These are phyloP conservation scores for Brachyopa scutellaris DNA, from an alignment of 2,888 invertebrate species.

Conservation along the genomic window DNA sequence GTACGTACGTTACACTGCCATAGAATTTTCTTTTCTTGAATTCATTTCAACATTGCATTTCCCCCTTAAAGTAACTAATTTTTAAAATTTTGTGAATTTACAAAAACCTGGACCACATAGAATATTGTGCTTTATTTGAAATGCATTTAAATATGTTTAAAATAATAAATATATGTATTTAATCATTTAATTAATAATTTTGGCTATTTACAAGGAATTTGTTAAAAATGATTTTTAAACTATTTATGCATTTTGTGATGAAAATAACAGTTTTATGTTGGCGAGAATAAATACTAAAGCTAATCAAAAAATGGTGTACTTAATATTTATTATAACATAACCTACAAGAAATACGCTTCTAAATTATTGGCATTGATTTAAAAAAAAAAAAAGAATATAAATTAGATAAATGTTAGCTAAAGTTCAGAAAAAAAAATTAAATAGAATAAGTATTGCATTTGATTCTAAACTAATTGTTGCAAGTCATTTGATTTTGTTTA, in stretches of 20 bases:
- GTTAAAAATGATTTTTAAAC: neutral
- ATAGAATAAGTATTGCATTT: neutral
- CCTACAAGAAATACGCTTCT: constrained; percentile 52
- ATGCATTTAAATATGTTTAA: constrained; percentile 22
- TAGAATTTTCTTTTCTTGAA: neutral
- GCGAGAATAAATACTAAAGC: constrained; percentile 2
- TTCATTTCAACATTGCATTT: neutral
- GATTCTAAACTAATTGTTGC: neutral
- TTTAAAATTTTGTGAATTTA: constrained; percentile 1
- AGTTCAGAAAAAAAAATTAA: neutral
- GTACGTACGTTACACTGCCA: constrained; percentile 47
- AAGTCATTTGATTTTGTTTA: neutral
- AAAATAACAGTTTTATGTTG: constrained; percentile 11
- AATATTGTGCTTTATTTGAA: constrained; percentile 62
- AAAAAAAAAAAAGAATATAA: constrained; percentile 3
- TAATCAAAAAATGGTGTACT: constrained; percentile 38
- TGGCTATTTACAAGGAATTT: constrained; percentile 40
- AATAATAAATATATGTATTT: constrained; percentile 16
- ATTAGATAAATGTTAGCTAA: constrained; percentile 59
- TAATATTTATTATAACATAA: constrained; percentile 23
- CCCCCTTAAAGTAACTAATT: neutral
- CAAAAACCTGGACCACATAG: constrained; percentile 57
- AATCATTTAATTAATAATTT: constrained; percentile 17
- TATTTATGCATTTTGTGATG: neutral
- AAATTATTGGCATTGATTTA: constrained; percentile 36